Conservation (phyloP, 2,797 vertebrate species). For the Centroberyx gerrardi region DNA sequence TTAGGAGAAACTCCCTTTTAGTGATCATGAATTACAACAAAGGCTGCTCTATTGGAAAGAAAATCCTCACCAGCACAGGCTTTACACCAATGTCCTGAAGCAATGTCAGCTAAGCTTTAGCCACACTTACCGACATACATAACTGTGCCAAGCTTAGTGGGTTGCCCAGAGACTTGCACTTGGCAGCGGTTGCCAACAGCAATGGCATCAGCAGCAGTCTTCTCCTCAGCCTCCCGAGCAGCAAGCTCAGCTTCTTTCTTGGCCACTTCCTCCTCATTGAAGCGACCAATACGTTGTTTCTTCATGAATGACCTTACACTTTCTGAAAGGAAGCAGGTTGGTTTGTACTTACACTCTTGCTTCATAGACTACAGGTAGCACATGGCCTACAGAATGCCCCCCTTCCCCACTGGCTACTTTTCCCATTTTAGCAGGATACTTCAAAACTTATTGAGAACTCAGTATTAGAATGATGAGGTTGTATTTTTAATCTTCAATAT, state of each 20-base stretch:
- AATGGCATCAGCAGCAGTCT: conserved; percentile 83
- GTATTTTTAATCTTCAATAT: too few relatives aligned
- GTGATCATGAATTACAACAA: conserved; percentile 17
- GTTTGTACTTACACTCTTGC: not conserved
- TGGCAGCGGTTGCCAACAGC: conserved; percentile 88
- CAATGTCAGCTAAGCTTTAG: conserved; percentile 23
- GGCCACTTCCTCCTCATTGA: conserved; percentile 84
- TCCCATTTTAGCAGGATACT: not conserved
- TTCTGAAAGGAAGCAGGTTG: conserved; percentile 73
- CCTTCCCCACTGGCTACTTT: too few relatives aligned
- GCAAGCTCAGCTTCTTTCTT: conserved; percentile 78
- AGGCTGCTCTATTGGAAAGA: conserved; percentile 11
- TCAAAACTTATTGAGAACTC: not conserved
- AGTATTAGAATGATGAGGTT: too few relatives aligned
- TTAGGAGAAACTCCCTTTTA: not conserved
- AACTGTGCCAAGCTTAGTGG: conserved; percentile 88
- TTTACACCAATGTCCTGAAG: conserved; percentile 13
- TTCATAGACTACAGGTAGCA: not conserved
- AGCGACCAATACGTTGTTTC: conserved; percentile 86
- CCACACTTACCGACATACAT: conserved; percentile 92
- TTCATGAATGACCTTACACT: conserved; percentile 90
- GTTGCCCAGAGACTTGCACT: conserved; percentile 86
- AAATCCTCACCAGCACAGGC: conserved; percentile 23
- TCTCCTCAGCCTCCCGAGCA: conserved; percentile 83
- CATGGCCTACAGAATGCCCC: too few relatives aligned